phyloP scores from a whole-genome alignment of 1,140 invertebrate genomes.

The Galleria mellonella region DNA sequence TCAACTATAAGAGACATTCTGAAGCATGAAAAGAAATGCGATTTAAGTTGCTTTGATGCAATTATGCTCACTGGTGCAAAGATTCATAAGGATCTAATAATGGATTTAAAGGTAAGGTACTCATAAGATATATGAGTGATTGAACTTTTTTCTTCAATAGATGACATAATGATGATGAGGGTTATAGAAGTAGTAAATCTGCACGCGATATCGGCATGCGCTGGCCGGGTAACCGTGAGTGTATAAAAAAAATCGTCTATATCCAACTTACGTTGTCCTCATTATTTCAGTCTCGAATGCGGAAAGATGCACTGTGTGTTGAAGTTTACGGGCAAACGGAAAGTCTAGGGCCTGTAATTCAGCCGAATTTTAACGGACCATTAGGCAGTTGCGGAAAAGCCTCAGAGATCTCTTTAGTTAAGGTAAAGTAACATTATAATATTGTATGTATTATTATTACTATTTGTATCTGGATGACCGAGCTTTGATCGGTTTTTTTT shows the following conservation, averaged over 20 bases:
- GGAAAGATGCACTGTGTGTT: constrained; percentile 13
- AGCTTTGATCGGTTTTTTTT: too few species aligned
- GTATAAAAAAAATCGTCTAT: too few species aligned
- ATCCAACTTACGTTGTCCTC: too few species aligned
- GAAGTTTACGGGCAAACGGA: constrained; percentile 48
- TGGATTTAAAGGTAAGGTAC: constrained; percentile 8
- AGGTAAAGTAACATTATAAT: constrained; percentile 14
- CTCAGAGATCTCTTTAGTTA: constrained; percentile 12
- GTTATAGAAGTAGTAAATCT: too few species aligned
- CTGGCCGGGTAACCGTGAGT: too few species aligned
- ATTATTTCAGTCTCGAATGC: constrained; percentile 11
- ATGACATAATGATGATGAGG: too few species aligned
- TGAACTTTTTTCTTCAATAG: too few species aligned
- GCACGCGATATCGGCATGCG: too few species aligned
- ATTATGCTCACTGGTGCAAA: constrained; percentile 12
- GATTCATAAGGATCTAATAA: constrained; percentile 6
- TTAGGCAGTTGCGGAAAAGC: constrained; percentile 19
- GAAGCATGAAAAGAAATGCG: constrained; percentile 15
- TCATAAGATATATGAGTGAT: not conserved
- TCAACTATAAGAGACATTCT: constrained; percentile 4
- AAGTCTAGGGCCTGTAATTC: constrained; percentile 24
- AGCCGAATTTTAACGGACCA: constrained; percentile 2
- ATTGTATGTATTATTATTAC: too few species aligned
- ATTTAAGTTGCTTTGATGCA: constrained; percentile 16
- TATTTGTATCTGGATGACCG: too few species aligned